Conservation (phyloP, 2,888 invertebrate genomes). For the Odontocolon sp. region DNA sequence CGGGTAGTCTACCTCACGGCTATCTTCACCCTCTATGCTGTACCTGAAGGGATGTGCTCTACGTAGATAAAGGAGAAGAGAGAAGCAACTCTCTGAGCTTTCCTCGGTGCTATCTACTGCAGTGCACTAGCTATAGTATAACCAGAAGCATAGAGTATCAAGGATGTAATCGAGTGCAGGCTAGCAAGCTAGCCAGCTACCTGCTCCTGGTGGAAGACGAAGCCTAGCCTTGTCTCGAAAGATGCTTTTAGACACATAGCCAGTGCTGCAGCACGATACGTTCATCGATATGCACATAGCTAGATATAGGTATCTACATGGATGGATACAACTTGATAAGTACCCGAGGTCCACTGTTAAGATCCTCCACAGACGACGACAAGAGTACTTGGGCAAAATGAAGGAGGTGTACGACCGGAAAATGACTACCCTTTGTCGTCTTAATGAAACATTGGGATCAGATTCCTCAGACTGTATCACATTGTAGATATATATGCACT, state of each 20-base stretch:
- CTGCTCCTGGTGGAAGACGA: conserved; percentile 19
- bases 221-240: conserved; percentile 24
- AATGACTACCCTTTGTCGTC: conserved; percentile 27
- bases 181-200: not conserved
- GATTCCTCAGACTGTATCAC: conserved; percentile 27
- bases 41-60: conserved; percentile 1
- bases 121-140: not conserved
- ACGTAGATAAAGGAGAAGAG: conserved; percentile 9
- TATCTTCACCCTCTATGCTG: not conserved
- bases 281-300: conserved; percentile 49
- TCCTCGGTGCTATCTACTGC: conserved; percentile 4
- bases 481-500: too few species aligned
- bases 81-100: conserved; percentile 30
- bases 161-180: conserved; percentile 5
- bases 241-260: conserved; percentile 26
- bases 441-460: conserved; percentile 47
- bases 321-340: conserved; percentile 41
- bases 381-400: conserved; percentile 1
- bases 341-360: conserved; percentile 11
- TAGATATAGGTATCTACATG: conserved; percentile 11
- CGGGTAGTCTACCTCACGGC: not conserved
- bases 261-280: conserved; percentile 19
- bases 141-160: not conserved
- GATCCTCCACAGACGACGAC: conserved; percentile 20
- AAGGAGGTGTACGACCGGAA: not conserved